Evolutionary conservation across 2,888 invertebrate species (phyloP).

Genomic region (Tetranychus truncatus): DNA sequence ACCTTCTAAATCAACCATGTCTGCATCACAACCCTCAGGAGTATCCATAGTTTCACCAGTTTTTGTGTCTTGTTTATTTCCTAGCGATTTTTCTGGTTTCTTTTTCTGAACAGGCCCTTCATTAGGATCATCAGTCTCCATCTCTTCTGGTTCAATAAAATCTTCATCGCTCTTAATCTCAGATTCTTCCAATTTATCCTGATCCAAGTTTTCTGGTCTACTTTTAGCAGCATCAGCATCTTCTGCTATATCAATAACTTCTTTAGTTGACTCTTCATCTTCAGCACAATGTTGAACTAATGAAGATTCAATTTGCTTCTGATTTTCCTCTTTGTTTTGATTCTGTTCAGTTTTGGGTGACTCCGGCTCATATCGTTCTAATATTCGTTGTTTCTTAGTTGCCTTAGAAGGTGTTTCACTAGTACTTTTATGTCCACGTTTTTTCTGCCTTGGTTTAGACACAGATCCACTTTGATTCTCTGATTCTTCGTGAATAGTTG

Average conservation of each 20-base stretch:
- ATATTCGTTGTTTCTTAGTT: slow-evolving; percentile 18
- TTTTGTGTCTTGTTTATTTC: slow-evolving; percentile 2
- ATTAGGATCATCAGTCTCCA: slow-evolving; percentile 21
- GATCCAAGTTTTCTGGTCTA: slow-evolving; percentile 14
- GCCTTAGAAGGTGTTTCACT: slow-evolving; percentile 6
- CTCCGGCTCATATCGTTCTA: slow-evolving; percentile 16
- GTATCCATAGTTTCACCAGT: slow-evolving; percentile 13
- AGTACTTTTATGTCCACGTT: slow-evolving; percentile 20
- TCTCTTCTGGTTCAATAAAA: slow-evolving; percentile 17
- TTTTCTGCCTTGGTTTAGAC: not conserved
- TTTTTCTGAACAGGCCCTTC: slow-evolving; percentile 17
- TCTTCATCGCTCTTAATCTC: slow-evolving; percentile 10
- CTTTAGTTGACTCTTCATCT: slow-evolving; percentile 19
- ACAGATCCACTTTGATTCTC: not conserved
- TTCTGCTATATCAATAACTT: slow-evolving; percentile 25
- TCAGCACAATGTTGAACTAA: slow-evolving; percentile 22
- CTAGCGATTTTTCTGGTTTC: not conserved
- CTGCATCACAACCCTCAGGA: slow-evolving; percentile 9
- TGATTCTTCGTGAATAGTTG: not conserved
- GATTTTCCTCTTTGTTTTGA: slow-evolving; percentile 12
- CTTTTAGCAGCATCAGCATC: slow-evolving; percentile 23
- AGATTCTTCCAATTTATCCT: slow-evolving; percentile 13
- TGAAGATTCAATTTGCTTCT: slow-evolving; percentile 7
- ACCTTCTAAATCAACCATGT: slow-evolving; percentile 21
- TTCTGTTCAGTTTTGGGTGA: not conserved